phyloP scores from a whole-genome alignment of 2,797 vertebrate genomes.

The Lacerta agilis region DNA sequence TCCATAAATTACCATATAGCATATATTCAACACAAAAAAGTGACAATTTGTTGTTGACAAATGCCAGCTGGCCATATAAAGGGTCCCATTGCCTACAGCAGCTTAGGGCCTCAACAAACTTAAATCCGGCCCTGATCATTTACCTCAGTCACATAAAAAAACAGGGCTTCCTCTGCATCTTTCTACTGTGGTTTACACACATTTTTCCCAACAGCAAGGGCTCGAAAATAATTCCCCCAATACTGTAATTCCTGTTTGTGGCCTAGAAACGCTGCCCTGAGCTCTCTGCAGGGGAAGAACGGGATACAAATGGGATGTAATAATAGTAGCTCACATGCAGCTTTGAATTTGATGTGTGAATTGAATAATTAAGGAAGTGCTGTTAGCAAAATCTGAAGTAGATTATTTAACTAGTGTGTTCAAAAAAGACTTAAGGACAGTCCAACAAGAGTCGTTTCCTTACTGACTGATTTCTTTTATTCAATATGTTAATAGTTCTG shows the following conservation, averaged over 20 bases:
- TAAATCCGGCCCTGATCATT: too few species aligned
- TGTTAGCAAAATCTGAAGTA: neutral
- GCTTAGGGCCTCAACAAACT: too few species aligned
- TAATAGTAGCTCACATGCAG: neutral
- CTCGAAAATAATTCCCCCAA: neutral
- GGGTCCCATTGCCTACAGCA: too few species aligned
- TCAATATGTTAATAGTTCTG: too few species aligned
- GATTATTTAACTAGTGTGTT: neutral
- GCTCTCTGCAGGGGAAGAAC: neutral
- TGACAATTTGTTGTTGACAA: too few species aligned
- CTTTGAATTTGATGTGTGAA: neutral
- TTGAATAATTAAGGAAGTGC: neutral
- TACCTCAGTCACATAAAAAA: neutral
- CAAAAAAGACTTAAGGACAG: too few species aligned
- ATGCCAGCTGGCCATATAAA: too few species aligned
- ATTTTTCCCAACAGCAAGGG: neutral
- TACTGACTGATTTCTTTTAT: too few species aligned
- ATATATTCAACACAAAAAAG: too few species aligned
- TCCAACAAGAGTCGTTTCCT: too few species aligned
- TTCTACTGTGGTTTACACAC: neutral
- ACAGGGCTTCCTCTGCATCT: neutral
- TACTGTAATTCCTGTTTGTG: neutral
- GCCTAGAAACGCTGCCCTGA: neutral
- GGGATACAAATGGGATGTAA: neutral
- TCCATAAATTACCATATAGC: too few species aligned